Evolutionary conservation across 92 coral and sea anemone genomes (phyloP).

Genomic region (Micromussa lordhowensis): DNA sequence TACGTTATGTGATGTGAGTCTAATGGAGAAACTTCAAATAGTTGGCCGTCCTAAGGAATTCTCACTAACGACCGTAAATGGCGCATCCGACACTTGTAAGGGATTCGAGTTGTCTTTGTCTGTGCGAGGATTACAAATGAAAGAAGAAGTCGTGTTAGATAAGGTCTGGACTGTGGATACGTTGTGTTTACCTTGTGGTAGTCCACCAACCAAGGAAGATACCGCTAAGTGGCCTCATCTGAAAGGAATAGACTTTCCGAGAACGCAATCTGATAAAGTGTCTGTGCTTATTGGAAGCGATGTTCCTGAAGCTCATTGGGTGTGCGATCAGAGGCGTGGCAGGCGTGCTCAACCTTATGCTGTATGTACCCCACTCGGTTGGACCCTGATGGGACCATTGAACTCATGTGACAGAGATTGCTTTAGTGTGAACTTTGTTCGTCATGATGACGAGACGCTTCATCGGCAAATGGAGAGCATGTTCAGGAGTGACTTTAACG

Average conservation of each 20-base stretch:
- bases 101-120: constrained; percentile 32
- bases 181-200: constrained; percentile 19
- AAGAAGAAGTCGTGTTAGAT: constrained; percentile 29
- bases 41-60: constrained; percentile 19
- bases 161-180: constrained; percentile 59
- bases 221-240: constrained; percentile 52
- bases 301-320: constrained; percentile 71
- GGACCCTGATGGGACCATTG: constrained; percentile 69
- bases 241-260: constrained; percentile 26
- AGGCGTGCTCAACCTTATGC: constrained; percentile 59
- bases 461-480: constrained; percentile 20
- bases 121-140: constrained; percentile 8
- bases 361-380: constrained; percentile 50
- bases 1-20: constrained; percentile 11
- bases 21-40: constrained; percentile 26
- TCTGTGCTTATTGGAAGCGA: constrained; percentile 61
- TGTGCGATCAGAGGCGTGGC: constrained; percentile 63
- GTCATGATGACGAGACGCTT: background rate
- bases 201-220: constrained; percentile 24
- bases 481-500: no score
- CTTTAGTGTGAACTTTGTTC: constrained; percentile 11
- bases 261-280: constrained; percentile 1
- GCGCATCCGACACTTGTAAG: background rate
- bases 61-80: constrained; percentile 50
- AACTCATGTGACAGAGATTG: background rate